Evolutionary conservation across 2,113 vertebrate genomes (phyloP).

Genomic region (Bucco capensis): DNA sequence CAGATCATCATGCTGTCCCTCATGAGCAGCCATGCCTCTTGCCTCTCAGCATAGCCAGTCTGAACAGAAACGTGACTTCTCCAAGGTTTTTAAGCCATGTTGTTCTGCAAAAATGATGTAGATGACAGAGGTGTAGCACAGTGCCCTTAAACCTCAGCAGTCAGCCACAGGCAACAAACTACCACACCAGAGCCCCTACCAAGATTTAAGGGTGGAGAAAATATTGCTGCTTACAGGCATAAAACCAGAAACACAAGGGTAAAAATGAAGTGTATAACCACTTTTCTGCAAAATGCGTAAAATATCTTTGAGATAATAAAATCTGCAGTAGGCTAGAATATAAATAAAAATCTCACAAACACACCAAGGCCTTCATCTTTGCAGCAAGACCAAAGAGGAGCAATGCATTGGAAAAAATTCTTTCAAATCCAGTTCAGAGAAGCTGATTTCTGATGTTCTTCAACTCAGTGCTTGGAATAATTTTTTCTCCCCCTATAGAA

Average conservation of each 20-base stretch:
- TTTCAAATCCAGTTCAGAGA: slow-evolving; percentile 24
- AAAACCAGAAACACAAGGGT: not conserved
- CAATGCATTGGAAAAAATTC: not conserved
- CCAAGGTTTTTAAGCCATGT: not conserved
- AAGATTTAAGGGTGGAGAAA: not conserved
- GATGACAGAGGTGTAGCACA: not conserved
- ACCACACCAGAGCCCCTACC: not conserved
- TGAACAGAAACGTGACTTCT: not conserved
- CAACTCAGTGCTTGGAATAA: not conserved
- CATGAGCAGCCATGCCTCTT: not conserved
- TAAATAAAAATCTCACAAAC: not conserved
- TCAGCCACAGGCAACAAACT: not conserved
- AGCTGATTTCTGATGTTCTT: slow-evolving; percentile 30
- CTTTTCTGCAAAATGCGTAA: not conserved
- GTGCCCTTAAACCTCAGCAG: not conserved
- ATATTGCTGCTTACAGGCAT: not conserved
- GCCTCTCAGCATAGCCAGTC: not conserved
- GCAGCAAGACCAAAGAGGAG: not conserved
- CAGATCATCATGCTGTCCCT: fast-evolving
- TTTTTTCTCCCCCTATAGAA: not conserved
- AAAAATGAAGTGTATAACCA: not conserved
- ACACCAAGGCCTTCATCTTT: not conserved
- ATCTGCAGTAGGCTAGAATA: not conserved
- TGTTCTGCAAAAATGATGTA: not conserved
- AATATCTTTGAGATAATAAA: not conserved